Percentiles rank a stretch among this genome's conserved stretches.
phyloP scores from a whole-genome alignment of 2,888 invertebrate species.

The Zaprionus obscuricornis region DNA sequence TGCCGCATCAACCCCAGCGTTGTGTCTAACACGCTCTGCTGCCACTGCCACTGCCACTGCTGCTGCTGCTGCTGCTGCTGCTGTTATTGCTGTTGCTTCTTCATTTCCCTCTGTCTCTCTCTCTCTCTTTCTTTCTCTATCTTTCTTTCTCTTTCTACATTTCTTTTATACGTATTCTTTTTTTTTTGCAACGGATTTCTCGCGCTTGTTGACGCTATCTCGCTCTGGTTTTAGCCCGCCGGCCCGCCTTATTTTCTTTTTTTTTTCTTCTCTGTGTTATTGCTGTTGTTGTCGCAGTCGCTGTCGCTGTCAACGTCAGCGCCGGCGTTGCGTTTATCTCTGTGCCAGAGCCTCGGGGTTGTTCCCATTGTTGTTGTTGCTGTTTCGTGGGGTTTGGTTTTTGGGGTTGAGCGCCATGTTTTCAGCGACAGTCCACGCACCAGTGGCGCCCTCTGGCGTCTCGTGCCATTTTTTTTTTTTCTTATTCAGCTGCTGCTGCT shows the following conservation, averaged over 20 bases:
- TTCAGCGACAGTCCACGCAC: constrained; percentile 58
- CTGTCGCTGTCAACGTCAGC: constrained; percentile 34
- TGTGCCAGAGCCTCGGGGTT: constrained; percentile 61
- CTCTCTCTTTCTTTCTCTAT: background rate
- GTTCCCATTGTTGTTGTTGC: constrained; percentile 23
- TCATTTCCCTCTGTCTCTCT: constrained; percentile 25
- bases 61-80: no score
- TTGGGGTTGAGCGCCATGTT: constrained; percentile 51
- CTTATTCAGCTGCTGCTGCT: constrained; percentile 2
- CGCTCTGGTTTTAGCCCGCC: constrained; percentile 47
- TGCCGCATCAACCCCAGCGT: constrained; percentile 38
- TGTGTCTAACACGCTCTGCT: constrained; percentile 10
- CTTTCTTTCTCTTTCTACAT: background rate
- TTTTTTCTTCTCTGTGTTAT: constrained; percentile 4
- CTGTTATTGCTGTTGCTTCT: constrained; percentile 25
- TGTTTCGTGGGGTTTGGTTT: background rate
- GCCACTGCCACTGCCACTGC: no score
- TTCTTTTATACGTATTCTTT: no score
- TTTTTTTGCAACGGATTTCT: background rate
- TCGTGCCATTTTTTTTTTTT: constrained; percentile 28
- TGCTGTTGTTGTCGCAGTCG: constrained; percentile 35
- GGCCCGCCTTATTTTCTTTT: constrained; percentile 41
- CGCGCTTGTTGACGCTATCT: constrained; percentile 55
- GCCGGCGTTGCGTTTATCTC: constrained; percentile 63
- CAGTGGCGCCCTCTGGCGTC: constrained; percentile 61